Evolutionary conservation across 2,113 vertebrate genomes (phyloP).

Genomic region (Heptranchias perlo): DNA sequence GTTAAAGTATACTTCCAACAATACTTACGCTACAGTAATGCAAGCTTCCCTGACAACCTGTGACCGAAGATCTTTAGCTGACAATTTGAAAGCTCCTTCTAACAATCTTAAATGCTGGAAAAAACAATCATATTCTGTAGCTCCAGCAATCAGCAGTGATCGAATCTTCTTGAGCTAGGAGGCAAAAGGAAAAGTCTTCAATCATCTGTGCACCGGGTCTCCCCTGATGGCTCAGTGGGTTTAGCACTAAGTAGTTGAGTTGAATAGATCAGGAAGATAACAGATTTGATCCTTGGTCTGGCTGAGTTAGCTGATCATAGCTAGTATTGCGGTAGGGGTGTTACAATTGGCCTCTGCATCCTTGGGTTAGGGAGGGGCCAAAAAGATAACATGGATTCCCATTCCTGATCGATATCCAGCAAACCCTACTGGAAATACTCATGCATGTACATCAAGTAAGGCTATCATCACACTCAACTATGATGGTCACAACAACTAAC

Average conservation of each 20-base stretch:
- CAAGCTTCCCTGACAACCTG: constrained; percentile 95
- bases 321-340: background rate
- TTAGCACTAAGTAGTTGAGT: background rate
- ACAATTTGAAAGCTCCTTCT: constrained; percentile 92
- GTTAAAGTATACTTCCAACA: background rate
- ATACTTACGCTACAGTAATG: constrained; percentile 92
- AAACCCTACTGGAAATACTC: background rate
- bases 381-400: background rate
- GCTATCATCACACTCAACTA: background rate
- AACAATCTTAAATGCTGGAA: constrained; percentile 89
- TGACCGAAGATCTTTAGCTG: constrained; percentile 90
- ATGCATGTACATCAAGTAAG: background rate
- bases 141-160: constrained; percentile 85
- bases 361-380: background rate
- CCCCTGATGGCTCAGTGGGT: background rate
- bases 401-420: background rate
- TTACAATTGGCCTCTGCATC: background rate
- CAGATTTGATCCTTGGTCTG: background rate
- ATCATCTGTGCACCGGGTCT: background rate
- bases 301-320: background rate
- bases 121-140: constrained; percentile 84
- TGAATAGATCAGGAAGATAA: background rate
- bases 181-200: constrained; percentile 34
- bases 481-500: background rate
- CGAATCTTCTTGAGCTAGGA: constrained; percentile 86